phyloP scores from a whole-genome alignment of 2,888 invertebrate species.

The Eilema sororculum region DNA sequence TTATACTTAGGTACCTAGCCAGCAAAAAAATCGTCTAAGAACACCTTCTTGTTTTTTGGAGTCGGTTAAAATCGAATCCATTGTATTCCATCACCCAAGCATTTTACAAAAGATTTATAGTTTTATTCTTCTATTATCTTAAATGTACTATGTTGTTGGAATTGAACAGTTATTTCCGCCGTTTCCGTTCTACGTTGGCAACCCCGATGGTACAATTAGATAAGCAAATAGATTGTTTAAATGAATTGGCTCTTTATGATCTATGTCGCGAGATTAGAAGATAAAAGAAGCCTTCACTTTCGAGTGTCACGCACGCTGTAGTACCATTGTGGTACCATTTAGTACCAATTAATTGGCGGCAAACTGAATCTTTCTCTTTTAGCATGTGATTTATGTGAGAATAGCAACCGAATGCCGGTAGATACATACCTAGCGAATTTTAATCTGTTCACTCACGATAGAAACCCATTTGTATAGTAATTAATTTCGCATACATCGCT shows the following conservation, averaged over 20 bases:
- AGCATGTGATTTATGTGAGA: constrained; percentile 24
- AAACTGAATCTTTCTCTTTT: constrained; percentile 32
- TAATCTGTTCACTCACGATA: constrained; percentile 14
- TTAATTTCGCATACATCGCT: neutral
- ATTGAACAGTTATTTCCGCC: constrained; percentile 55
- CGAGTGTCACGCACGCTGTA: constrained; percentile 23
- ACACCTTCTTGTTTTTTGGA: neutral
- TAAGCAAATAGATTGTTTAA: constrained; percentile 58
- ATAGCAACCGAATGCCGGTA: constrained; percentile 10
- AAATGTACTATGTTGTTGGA: constrained; percentile 10
- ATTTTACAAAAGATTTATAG: constrained; percentile 36
- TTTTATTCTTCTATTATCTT: constrained; percentile 29
- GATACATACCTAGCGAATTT: constrained; percentile 10
- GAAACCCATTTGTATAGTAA: constrained; percentile 7
- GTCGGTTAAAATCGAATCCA: constrained; percentile 30
- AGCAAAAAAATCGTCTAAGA: neutral
- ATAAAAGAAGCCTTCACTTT: constrained; percentile 38
- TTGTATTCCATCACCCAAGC: constrained; percentile 44
- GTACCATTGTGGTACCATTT: neutral
- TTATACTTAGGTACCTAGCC: no score
- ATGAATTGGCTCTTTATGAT: constrained; percentile 43
- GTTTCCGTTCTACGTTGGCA: constrained; percentile 53
- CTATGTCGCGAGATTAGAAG: constrained; percentile 39
- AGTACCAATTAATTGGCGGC: constrained; percentile 21
- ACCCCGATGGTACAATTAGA: constrained; percentile 67